Evolutionary conservation across 2,113 vertebrate species (phyloP).

Genomic region (Chauna torquata): DNA sequence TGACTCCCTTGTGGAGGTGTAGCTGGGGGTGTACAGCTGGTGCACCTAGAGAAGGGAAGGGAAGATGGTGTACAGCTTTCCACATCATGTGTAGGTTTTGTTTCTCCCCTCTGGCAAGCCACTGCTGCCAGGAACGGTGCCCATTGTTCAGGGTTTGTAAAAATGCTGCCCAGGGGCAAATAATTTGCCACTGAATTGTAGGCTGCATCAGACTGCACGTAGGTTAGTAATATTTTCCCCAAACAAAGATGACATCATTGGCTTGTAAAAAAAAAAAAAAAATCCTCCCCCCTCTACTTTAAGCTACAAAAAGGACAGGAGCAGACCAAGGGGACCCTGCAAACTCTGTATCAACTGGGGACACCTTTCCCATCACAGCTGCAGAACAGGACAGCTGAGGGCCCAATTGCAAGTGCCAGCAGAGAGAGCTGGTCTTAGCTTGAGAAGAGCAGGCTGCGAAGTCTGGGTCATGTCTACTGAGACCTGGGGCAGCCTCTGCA

Average conservation of each 20-base stretch:
- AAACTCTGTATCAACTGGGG: background rate
- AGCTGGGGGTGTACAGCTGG: background rate
- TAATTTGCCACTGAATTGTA: background rate
- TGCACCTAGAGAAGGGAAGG: background rate
- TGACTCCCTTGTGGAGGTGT: accelerated
- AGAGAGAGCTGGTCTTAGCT: background rate
- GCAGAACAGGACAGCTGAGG: background rate
- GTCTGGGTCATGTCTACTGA: background rate
- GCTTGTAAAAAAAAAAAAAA: background rate
- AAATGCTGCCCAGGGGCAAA: background rate
- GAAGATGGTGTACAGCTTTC: background rate
- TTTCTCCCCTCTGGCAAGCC: background rate
- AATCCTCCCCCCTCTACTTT: background rate
- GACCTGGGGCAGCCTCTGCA: background rate
- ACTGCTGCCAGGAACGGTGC: accelerated
- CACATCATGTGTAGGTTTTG: background rate
- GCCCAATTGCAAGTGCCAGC: background rate
- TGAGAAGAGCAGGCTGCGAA: background rate
- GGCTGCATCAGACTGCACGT: background rate
- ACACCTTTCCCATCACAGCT: background rate
- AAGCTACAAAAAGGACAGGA: background rate
- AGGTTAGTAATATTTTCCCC: background rate
- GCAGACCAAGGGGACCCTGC: background rate
- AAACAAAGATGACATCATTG: background rate
- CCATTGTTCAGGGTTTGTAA: background rate